A percentile compares a stretch with the other conserved stretches of the same genome.
Evolutionary conservation across 2,797 vertebrate genomes (phyloP).

Genomic region (Gymnothorax reevesii): DNA sequence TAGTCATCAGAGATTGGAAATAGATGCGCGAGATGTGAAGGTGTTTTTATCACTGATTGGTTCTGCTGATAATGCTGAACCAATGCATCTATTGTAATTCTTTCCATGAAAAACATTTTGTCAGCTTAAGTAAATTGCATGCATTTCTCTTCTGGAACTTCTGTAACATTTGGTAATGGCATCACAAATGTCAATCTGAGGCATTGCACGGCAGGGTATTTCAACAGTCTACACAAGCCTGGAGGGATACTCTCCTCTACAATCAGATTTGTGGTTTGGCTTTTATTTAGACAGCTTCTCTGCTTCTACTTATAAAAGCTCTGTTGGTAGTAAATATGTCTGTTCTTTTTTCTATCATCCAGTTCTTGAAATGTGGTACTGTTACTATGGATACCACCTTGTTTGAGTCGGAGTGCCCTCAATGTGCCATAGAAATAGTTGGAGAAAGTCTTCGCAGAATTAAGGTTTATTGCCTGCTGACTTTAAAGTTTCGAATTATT

Average conservation of each 20-base stretch:
- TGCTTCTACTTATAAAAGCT: constrained; percentile 21
- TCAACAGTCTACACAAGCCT: constrained; percentile 36
- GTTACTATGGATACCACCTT: constrained; percentile 64
- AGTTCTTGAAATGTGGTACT: constrained; percentile 39
- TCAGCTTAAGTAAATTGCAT: neutral
- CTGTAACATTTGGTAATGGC: constrained; percentile 15
- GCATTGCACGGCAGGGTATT: constrained; percentile 19
- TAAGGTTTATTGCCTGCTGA: constrained; percentile 58
- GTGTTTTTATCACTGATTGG: neutral
- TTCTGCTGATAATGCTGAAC: neutral
- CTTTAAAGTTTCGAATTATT: constrained; percentile 53
- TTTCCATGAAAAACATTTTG: neutral
- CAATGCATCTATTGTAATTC: neutral
- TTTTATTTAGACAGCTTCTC: constrained; percentile 5
- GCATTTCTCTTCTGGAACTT: neutral
- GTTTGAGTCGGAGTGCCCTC: constrained; percentile 50
- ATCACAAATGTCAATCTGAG: constrained; percentile 5
- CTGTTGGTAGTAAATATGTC: constrained; percentile 10
- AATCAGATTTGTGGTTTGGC: constrained; percentile 6
- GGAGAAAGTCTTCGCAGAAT: constrained; percentile 48
- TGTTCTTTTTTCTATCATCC: constrained; percentile 27
- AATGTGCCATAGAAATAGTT: constrained; percentile 48
- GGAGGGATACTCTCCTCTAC: constrained; percentile 12
- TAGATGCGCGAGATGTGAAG: neutral
- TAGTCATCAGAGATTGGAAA: neutral